Conservation (phyloP, 2,888 invertebrate genomes). For the Mantis religiosa region DNA sequence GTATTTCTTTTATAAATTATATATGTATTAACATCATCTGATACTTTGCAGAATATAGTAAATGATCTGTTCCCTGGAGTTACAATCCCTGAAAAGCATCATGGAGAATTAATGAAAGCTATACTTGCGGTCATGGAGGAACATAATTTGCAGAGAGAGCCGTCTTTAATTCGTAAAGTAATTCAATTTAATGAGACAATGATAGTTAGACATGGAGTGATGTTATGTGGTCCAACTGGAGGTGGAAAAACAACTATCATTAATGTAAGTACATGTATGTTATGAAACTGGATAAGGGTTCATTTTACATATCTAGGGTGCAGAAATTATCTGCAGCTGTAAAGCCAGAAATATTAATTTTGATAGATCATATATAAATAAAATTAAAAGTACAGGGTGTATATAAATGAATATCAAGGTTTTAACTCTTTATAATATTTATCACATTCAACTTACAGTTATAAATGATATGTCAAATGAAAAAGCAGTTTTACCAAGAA, state of each 20-base stretch:
- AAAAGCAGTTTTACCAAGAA: no score
- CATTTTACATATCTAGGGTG: no score
- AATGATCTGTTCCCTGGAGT: constrained; percentile 88
- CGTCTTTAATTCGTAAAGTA: constrained; percentile 65
- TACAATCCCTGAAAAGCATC: constrained; percentile 71
- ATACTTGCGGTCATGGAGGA: constrained; percentile 51
- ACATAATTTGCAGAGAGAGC: constrained; percentile 62
- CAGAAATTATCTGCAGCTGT: no score
- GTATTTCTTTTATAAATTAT: no score
- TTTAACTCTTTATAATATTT: no score
- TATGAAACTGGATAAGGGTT: no score
- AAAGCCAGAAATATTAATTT: no score
- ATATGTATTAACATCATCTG: not conserved
- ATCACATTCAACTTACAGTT: no score
- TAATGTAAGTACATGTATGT: constrained; percentile 48
- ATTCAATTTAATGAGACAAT: constrained; percentile 88
- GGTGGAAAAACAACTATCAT: constrained; percentile 79
- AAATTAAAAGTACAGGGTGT: no score
- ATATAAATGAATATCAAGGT: no score
- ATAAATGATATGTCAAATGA: no score
- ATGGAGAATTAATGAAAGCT: constrained; percentile 68
- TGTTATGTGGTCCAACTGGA: constrained; percentile 87
- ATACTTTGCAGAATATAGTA: constrained; percentile 62
- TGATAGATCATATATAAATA: no score
- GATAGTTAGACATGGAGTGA: constrained; percentile 88